Evolutionary conservation across 1,140 invertebrate genomes (phyloP).

Genomic region (Ips typographus): DNA sequence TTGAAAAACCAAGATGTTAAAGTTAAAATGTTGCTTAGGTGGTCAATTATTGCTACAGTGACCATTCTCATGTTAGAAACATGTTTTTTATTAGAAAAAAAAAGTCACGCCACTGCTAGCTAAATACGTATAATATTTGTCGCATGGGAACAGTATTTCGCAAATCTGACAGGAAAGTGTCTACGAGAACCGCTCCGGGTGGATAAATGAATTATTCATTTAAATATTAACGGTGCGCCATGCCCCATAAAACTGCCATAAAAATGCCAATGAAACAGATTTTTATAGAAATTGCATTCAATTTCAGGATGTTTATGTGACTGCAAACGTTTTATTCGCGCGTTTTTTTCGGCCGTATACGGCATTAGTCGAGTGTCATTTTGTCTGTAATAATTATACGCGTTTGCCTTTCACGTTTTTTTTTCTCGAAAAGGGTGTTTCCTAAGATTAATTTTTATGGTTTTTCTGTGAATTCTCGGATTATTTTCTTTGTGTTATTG

Average conservation of each 20-base stretch:
- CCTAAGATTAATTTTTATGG: too few species aligned
- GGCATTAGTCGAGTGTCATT: slow-evolving; percentile 24
- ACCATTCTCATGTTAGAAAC: too few species aligned
- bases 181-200: slow-evolving; percentile 26
- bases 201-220: slow-evolving; percentile 37
- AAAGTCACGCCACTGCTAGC: slow-evolving; percentile 11
- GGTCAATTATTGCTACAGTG: too few species aligned
- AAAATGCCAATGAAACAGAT: slow-evolving; percentile 34
- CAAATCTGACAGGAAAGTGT: slow-evolving; percentile 35
- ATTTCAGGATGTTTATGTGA: slow-evolving; percentile 28
- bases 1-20: too few species aligned
- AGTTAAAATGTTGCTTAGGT: too few species aligned
- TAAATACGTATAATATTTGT: slow-evolving; percentile 20
- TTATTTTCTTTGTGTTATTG: too few species aligned
- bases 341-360: slow-evolving; percentile 18
- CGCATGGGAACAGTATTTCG: slow-evolving; percentile 24
- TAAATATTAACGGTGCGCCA: slow-evolving; percentile 39
- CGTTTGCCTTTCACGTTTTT: too few species aligned
- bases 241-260: slow-evolving; percentile 30
- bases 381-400: neutral
- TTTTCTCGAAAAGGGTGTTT: too few species aligned
- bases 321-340: slow-evolving; percentile 19
- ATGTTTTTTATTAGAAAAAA: neutral
- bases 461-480: too few species aligned
- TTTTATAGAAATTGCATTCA: slow-evolving; percentile 36